These are phyloP conservation scores for Vireo griseus DNA, from an alignment of 2,797 vertebrate species.

Conservation along the genomic window DNA sequence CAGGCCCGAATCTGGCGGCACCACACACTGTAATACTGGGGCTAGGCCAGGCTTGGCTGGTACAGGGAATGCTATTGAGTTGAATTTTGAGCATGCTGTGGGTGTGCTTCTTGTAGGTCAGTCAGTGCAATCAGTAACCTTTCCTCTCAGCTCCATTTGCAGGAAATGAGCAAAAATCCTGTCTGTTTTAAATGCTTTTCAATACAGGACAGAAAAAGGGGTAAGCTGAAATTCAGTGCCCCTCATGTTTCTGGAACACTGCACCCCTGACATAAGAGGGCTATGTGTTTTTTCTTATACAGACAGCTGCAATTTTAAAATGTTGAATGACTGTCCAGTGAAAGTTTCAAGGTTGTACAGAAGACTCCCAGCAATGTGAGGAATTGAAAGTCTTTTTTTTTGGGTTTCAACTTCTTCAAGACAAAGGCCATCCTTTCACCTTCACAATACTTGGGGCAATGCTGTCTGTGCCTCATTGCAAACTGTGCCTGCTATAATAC, in stretches of 20 bases:
- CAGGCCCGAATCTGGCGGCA: not conserved
- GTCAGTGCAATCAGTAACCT: not conserved
- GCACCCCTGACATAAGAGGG: not conserved
- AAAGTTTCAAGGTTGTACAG: not conserved
- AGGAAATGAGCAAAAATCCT: slow-evolving; percentile 22
- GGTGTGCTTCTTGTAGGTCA: not conserved
- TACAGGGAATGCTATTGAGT: not conserved
- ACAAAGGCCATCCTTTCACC: not conserved
- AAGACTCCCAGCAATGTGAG: not conserved
- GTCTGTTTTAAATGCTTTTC: not conserved
- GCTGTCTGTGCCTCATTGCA: not conserved
- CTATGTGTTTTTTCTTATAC: fast-evolving
- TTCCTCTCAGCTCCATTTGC: not conserved
- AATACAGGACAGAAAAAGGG: not conserved
- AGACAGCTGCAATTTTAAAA: not conserved
- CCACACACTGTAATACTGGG: not conserved
- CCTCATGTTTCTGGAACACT: not conserved
- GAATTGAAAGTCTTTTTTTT: not conserved
- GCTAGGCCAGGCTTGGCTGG: not conserved
- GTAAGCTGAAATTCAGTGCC: not conserved
- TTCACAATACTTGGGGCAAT: not conserved
- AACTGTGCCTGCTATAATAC: not conserved
- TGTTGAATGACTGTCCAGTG: not conserved
- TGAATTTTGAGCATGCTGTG: not conserved
- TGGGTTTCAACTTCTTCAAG: not conserved